These are phyloP conservation scores for Anoplopoma fimbria DNA, from an alignment of 2,113 vertebrate genomes.

Conservation along the genomic window DNA sequence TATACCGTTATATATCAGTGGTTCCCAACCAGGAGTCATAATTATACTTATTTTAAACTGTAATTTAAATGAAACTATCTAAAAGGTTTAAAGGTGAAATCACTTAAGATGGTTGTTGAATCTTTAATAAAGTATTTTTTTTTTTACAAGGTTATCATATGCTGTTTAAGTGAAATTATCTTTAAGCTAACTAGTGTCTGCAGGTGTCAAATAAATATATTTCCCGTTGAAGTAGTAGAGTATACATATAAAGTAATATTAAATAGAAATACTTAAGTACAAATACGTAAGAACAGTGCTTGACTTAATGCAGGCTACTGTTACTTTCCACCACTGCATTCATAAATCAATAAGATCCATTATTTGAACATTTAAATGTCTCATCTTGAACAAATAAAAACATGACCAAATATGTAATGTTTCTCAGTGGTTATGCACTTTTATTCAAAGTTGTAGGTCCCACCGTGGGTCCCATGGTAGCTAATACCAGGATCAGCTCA, in stretches of 20 bases:
- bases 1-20: background rate
- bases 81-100: too few relatives aligned
- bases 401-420: conserved; percentile 35
- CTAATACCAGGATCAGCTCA: conserved; percentile 84
- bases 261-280: background rate
- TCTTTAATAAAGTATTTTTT: too few relatives aligned
- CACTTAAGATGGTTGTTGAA: too few relatives aligned
- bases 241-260: background rate
- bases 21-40: background rate
- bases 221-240: background rate
- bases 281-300: background rate
- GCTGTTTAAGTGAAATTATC: too few relatives aligned
- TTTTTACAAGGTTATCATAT: too few relatives aligned
- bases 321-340: background rate
- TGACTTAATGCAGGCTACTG: background rate
- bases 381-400: conserved; percentile 47
- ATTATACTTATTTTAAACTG: too few relatives aligned
- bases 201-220: background rate
- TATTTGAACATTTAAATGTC: background rate
- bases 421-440: conserved; percentile 88
- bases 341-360: background rate
- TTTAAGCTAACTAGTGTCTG: too few relatives aligned
- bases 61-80: too few relatives aligned
- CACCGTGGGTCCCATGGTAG: conserved; percentile 84
- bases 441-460: conserved; percentile 88